Percentiles rank a stretch among this genome's conserved stretches.
phyloP scores from a whole-genome alignment of 92 coral and sea anemone genomes.

The Porites divaricata region DNA sequence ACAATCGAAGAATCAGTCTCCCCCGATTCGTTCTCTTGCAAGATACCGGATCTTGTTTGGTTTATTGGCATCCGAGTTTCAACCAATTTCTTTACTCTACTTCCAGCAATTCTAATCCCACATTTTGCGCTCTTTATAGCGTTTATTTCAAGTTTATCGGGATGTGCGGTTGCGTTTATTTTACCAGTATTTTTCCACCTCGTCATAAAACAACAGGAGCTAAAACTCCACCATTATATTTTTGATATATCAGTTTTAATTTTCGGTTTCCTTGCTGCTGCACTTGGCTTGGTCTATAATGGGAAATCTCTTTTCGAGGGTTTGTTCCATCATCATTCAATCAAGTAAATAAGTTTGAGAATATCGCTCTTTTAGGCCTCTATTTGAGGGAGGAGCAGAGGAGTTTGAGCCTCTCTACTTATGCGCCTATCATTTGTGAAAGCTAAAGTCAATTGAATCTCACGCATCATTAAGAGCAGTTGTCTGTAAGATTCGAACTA shows the following conservation, averaged over 20 bases:
- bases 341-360: no score
- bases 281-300: constrained; percentile 41
- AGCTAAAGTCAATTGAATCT: no score
- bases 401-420: no score
- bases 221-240: constrained; percentile 30
- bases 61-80: constrained; percentile 48
- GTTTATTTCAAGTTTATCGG: constrained; percentile 60
- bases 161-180: constrained; percentile 50
- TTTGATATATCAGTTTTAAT: constrained; percentile 51
- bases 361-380: no score
- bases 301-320: constrained; percentile 10
- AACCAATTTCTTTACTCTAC: constrained; percentile 39
- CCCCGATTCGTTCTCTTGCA: constrained; percentile 38
- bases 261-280: constrained; percentile 38
- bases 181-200: constrained; percentile 74
- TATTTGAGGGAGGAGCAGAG: no score
- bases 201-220: constrained; percentile 30
- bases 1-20: constrained; percentile 53
- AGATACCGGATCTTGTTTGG: constrained; percentile 36
- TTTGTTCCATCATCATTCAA: no score
- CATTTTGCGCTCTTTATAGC: constrained; percentile 68
- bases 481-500: no score
- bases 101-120: constrained; percentile 60
- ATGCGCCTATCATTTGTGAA: no score
- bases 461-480: no score